phyloP scores from a whole-genome alignment of 1,140 invertebrate species.

The Drosophila hydei region DNA sequence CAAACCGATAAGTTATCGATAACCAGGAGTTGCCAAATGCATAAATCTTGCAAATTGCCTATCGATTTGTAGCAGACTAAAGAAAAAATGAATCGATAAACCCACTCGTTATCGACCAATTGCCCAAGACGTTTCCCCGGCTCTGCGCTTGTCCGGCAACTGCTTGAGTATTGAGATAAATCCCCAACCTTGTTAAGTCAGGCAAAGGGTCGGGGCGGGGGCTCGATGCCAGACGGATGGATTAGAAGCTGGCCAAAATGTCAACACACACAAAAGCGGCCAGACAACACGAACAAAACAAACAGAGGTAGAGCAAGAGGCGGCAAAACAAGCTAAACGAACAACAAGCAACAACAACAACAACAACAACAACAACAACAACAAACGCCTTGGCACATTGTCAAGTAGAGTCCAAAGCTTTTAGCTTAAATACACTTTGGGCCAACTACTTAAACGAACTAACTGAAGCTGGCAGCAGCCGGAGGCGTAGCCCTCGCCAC shows the following conservation, averaged over 20 bases:
- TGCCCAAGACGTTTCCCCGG: neutral
- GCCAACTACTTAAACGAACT: slow-evolving; percentile 71
- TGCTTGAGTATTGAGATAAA: slow-evolving; percentile 65
- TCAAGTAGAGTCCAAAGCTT: slow-evolving; percentile 73
- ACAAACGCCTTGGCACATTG: slow-evolving; percentile 62
- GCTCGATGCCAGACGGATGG: slow-evolving; percentile 27
- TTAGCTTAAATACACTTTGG: slow-evolving; percentile 82
- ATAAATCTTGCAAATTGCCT: too few species aligned
- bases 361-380: slow-evolving; percentile 47
- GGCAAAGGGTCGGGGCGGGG: slow-evolving; percentile 16
- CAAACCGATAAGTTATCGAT: neutral
- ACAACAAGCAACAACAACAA: slow-evolving; percentile 13
- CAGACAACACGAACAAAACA: slow-evolving; percentile 30
- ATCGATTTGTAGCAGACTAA: too few species aligned
- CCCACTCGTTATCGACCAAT: neutral
- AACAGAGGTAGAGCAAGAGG: neutral
- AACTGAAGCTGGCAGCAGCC: slow-evolving; percentile 24
- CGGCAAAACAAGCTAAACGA: neutral
- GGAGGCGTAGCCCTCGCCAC: neutral
- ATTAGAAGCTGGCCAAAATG: slow-evolving; percentile 47
- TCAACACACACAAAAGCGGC: slow-evolving; percentile 37
- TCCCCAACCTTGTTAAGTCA: slow-evolving; percentile 22
- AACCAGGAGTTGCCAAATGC: too few species aligned
- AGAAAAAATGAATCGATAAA: neutral
- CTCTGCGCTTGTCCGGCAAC: slow-evolving; percentile 1